Evolutionary conservation across 2,113 vertebrate genomes (phyloP), one percentile per base, ranked within the genome.

Genomic region (Zapus hudsonius): DNA sequence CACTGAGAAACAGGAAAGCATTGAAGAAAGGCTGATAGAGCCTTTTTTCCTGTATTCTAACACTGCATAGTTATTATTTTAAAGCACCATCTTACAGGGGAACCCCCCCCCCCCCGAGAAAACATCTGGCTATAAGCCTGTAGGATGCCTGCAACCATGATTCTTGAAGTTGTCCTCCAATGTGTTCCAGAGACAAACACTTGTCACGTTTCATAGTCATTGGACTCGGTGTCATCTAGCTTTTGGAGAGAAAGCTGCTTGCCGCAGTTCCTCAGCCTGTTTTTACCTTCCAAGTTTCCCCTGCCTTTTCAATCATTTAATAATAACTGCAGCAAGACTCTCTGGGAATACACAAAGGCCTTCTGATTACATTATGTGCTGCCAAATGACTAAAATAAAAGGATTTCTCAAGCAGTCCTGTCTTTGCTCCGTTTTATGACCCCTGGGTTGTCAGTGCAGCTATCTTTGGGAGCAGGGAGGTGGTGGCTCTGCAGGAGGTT

Each of bases 1-100:
- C 7, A n/a, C 38, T 81, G 4, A 33, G 87, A 95, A 95, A 92
- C 94, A 96, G 94, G 87, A 96, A 97, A 94, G 61, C 84, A 74
- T 44, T 92, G 89, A 89, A 76, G 91, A 79, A 94, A 96, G 63
- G 67, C 69, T 78, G 64, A 81, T 38, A 84, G 89, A 85, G 78
- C 87, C 23, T 70, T 94, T 89, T 94, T 76, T 92, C 87, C 89
- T 85, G 25, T n/a, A 55, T 44, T 87, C 75, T 63, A 89, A 87
- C 25, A 57, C 38, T 16, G 59, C 33, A 15, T 5, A 74, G n/a
- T 76, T 73, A 83, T 74, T 75, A 74, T 92, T 74, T 84, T 80
- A 81, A 95, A 92, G 29, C 38, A 40, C 15, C 27, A 52, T 75
- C 44, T 89, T 70, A 40, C 44, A 52, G 84, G 52, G 31, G 76